Evolutionary conservation across 1,140 invertebrate species (phyloP), one percentile per base, ranked within the genome.

Genomic region (Zaprionus nigranus): DNA sequence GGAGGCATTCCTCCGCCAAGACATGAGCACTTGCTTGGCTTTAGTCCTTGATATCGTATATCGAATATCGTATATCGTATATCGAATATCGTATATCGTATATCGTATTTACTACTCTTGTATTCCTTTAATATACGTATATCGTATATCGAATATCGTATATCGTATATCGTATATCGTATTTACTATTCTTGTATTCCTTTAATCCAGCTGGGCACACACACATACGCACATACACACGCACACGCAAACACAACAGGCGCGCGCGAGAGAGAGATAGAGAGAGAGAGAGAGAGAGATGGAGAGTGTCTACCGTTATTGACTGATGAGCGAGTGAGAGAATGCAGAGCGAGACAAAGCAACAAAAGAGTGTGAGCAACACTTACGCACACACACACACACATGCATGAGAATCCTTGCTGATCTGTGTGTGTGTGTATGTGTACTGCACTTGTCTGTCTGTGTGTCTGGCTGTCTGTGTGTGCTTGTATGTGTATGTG

Each of bases 1-100:
- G 28, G 53, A 70, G 36, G 67, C 73, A 75, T 75, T 34, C 73
- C 70, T 59, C 73, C 70, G 53, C 20, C 65, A 57, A 46, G 20
- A 11, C 51, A 69, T 74, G 28, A 58, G 7, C 40, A 46, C 40
- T 46, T 46, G 40, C 40, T 46, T 17, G 40, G 40, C 40, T 46
- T 46, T 46, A 17, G n/a, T 46, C 40, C 40, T 43, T 46, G 20
- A 24, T 60, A 28, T 28, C 22, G 43, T 62, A 15, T 62, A 20
- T 46, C 40, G 40, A 3, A 43, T 43, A 17, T 43, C 40, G 36
- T 38, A 38, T 38, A 38, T 38, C 36, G 40, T 43, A 43, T 17
- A 17, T 43, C 40, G 40, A 9, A 17, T 43, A 20, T 20, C 20
- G 20, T 20, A 20, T 20, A 20, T 20, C 20, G 20, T 43, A 43